Percentiles rank a stretch among this genome's conserved stretches.
Evolutionary conservation across 2,888 invertebrate genomes (phyloP).

Genomic region (Xestia sexstrigata): DNA sequence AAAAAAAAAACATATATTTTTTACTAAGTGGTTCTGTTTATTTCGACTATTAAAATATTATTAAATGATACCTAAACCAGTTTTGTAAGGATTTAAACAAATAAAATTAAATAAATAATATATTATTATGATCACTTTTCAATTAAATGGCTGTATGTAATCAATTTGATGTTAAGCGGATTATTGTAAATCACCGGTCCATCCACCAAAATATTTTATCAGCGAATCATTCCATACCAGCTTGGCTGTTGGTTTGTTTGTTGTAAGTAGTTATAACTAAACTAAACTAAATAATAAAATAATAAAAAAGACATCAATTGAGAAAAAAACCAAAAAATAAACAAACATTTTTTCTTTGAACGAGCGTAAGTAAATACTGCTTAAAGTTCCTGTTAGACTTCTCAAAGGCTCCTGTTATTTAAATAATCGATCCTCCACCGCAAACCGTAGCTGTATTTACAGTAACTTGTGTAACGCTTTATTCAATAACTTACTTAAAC

Average conservation of each 20-base stretch:
- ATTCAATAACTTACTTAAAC: conserved; percentile 66
- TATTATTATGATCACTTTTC: background rate
- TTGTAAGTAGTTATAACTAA: background rate
- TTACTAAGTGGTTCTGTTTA: background rate
- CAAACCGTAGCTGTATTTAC: conserved; percentile 67
- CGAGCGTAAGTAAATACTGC: conserved; percentile 35
- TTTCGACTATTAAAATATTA: background rate
- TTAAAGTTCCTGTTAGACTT: conserved; percentile 43
- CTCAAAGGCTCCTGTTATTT: conserved; percentile 49
- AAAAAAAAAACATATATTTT: background rate
- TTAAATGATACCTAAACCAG: background rate
- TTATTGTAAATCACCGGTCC: background rate
- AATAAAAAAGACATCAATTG: background rate
- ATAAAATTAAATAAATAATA: background rate
- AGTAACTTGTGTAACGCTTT: conserved; percentile 65
- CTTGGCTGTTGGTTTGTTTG: background rate
- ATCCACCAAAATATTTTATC: background rate
- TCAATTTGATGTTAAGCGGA: background rate
- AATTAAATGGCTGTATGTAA: background rate
- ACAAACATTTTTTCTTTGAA: conserved; percentile 23
- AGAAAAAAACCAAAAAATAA: conserved; percentile 16
- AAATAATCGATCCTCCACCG: conserved; percentile 69
- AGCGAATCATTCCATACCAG: background rate
- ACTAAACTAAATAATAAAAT: too few relatives aligned
- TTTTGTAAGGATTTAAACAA: background rate